Evolutionary conservation across 2,797 vertebrate genomes (phyloP), one percentile per base, ranked within the genome.

Genomic region (Micropoecilia bifurca): DNA sequence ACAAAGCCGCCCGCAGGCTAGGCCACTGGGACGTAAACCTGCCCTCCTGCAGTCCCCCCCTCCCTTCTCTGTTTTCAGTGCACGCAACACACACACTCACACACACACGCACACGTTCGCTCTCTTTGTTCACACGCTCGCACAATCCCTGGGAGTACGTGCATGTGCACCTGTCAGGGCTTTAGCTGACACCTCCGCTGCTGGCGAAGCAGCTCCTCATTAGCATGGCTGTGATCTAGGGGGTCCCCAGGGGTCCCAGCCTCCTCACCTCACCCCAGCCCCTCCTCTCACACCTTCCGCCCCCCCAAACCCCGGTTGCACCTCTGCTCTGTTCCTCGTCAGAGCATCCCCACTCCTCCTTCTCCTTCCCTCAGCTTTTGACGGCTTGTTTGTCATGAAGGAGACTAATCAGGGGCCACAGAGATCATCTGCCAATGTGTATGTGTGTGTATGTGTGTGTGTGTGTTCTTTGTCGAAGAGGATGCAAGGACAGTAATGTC

Each of bases 141-240:
- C 74, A 76, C 85, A 68, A 80, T 81, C 86, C 86, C 73, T 79
- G 85, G 86, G 91, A 89, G 90, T 83, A 84, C 3, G 85, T 63
- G 79, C 84, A 90, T 91, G 91, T 93, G 93, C 95, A 95, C 95
- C 95, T 95, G 95, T 96, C 95, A 96, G 95, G 94, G 96, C 93
- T 95, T 69, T 95, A 95, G 93, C 95, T 97, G 96, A 96, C 96
- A 95, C 93, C 95, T 96, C 96, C 91, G 90, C 88, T 94, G 87
- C 93, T 95, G 95, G 95, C 95, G 95, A 95, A 92, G 94, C 92
- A 91, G 89, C 93, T 93, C 94, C 95, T 96, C 96, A 96, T 96
- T 96, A 97, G 95, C 96, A 96, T 96, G 93, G 92, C 94, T 96
- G 94, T 96, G 95, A 96, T 96, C 94, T 83, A 94, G 92, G 93